phyloP scores from a whole-genome alignment of 1,140 invertebrate genomes.

The Chrysoperla carnea region DNA sequence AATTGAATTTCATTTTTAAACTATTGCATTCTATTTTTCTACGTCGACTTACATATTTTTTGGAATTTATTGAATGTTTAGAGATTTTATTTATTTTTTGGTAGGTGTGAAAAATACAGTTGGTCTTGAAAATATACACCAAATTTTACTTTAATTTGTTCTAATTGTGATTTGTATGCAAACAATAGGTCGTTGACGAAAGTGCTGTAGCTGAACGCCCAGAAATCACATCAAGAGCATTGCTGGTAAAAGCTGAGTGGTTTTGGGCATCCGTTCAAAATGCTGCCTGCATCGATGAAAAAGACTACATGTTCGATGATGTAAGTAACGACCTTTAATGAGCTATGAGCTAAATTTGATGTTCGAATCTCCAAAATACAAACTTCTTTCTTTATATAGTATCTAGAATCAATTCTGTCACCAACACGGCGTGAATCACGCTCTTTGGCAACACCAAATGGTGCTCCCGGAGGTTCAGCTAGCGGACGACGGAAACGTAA shows the following conservation, averaged over 20 bases:
- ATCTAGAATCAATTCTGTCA: conserved; percentile 33
- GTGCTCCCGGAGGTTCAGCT: conserved; percentile 15
- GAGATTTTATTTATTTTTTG: too few relatives aligned
- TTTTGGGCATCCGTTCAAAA: conserved; percentile 96
- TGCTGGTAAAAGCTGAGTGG: conserved; percentile 83
- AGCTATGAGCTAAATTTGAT: not conserved
- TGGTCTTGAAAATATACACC: too few relatives aligned
- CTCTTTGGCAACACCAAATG: conserved; percentile 24
- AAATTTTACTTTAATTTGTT: too few relatives aligned
- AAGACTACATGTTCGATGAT: conserved; percentile 70
- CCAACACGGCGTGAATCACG: conserved; percentile 39
- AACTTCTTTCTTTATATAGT: too few relatives aligned
- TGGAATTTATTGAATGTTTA: too few relatives aligned
- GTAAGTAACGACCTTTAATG: conserved; percentile 28
- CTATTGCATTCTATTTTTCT: too few relatives aligned
- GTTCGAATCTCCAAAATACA: not conserved
- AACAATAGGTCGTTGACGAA: conserved; percentile 60
- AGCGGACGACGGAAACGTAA: conserved; percentile 49
- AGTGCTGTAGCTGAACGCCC: conserved; percentile 47
- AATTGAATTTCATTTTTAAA: too few relatives aligned
- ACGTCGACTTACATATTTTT: too few relatives aligned
- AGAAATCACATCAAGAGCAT: conserved; percentile 39
- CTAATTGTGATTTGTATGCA: conserved; percentile 5
- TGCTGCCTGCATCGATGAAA: conserved; percentile 78
- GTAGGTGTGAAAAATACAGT: too few relatives aligned